Percentiles rank a stretch among this genome's conserved stretches.
Evolutionary conservation across 2,797 vertebrate species (phyloP).

Genomic region (Anisognathus igniventris): DNA sequence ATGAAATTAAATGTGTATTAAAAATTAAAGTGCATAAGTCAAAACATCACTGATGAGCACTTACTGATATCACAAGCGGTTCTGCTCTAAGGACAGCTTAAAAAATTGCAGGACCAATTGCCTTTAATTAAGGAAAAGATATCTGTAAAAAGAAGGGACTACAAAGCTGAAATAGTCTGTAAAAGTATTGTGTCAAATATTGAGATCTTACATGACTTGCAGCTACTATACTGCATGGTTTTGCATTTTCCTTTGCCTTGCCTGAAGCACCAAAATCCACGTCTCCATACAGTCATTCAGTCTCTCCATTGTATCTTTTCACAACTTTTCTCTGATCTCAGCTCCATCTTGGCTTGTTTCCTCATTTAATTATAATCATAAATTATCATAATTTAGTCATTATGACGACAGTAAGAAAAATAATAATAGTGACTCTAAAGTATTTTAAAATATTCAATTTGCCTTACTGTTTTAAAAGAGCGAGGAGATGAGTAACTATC

Average conservation of each 20-base stretch:
- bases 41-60: background rate
- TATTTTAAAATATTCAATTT: background rate
- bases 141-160: background rate
- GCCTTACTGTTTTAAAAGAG: background rate
- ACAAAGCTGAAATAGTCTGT: conserved; percentile 1
- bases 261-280: background rate
- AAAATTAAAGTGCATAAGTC: background rate
- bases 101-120: background rate
- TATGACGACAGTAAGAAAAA: background rate
- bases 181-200: background rate
- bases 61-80: background rate
- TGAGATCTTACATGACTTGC: background rate
- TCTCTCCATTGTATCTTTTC: background rate
- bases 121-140: conserved; percentile 6
- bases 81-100: background rate
- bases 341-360: background rate
- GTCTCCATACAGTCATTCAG: background rate
- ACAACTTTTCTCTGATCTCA: background rate
- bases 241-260: background rate
- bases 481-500: background rate
- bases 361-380: background rate
- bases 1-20: background rate
- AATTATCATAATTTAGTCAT: background rate
- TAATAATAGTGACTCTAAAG: background rate
- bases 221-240: background rate